A percentile compares a stretch with the other conserved stretches of the same genome.
phyloP scores from a whole-genome alignment of 2,113 vertebrate genomes.

The Chelonoidis abingdonii region DNA sequence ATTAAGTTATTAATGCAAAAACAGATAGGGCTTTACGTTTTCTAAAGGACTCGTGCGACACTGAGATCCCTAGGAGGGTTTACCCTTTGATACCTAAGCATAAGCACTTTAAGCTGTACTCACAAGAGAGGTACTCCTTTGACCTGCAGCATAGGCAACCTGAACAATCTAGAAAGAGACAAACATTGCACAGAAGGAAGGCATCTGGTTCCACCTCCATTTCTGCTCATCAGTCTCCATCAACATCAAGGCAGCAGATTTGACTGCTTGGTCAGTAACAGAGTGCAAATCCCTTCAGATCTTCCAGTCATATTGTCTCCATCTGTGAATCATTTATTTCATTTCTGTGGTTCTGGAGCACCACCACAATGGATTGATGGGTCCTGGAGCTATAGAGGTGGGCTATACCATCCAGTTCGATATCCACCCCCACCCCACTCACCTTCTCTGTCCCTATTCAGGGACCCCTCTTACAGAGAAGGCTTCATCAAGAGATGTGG shows the following conservation, averaged over 20 bases:
- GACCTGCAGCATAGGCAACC: neutral
- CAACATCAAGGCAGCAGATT: neutral
- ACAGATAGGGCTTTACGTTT: neutral
- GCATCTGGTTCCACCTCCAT: neutral
- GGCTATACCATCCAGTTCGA: neutral
- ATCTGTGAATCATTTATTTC: neutral
- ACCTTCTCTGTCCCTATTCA: neutral
- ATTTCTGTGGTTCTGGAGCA: neutral
- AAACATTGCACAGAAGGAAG: neutral
- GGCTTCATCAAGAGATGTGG: neutral
- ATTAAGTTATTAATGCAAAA: neutral
- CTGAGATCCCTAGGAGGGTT: too few species aligned
- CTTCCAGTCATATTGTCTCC: neutral
- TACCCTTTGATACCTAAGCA: too few species aligned
- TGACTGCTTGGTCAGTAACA: neutral
- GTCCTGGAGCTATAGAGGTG: neutral
- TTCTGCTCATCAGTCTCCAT: neutral
- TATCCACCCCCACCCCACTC: neutral
- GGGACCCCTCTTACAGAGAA: neutral
- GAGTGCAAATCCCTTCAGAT: neutral
- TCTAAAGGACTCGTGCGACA: neutral
- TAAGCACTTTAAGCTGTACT: too few species aligned
- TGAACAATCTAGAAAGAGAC: neutral
- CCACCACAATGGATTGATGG: neutral
- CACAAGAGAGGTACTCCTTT: neutral